Conservation (phyloP, 2,113 vertebrate genomes). For the Eptesicus fuscus region DNA sequence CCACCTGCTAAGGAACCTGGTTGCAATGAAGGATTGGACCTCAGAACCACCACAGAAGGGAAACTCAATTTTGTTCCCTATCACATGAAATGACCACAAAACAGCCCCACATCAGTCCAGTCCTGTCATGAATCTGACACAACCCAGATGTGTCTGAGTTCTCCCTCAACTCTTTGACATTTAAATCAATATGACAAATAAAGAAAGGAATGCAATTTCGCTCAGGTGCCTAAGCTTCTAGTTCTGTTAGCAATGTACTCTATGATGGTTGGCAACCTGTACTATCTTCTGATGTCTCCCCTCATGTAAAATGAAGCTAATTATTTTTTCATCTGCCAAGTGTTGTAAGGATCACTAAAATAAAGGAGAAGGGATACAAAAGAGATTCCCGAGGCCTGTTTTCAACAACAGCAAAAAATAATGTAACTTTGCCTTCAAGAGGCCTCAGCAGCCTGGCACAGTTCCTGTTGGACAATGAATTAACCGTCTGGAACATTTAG, state of each 20-base stretch:
- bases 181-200: background rate
- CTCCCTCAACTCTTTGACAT: background rate
- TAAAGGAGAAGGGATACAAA: background rate
- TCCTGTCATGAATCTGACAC: background rate
- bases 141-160: slow-evolving; percentile 6
- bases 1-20: background rate
- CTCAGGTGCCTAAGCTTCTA: background rate
- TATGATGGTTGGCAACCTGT: background rate
- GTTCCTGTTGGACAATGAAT: background rate
- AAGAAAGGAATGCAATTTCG: background rate
- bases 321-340: background rate
- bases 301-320: background rate
- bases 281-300: background rate
- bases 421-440: background rate
- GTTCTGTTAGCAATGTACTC: background rate
- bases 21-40: background rate
- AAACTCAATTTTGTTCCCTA: background rate
- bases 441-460: background rate
- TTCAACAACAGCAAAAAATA: background rate
- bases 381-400: background rate
- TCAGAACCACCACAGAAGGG: background rate
- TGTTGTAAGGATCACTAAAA: background rate
- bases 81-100: background rate
- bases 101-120: background rate
- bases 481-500: background rate